Base-by-base conservation (phyloP, 2,113 vertebrate species). In the Theristicus caerulescens region DNA sequence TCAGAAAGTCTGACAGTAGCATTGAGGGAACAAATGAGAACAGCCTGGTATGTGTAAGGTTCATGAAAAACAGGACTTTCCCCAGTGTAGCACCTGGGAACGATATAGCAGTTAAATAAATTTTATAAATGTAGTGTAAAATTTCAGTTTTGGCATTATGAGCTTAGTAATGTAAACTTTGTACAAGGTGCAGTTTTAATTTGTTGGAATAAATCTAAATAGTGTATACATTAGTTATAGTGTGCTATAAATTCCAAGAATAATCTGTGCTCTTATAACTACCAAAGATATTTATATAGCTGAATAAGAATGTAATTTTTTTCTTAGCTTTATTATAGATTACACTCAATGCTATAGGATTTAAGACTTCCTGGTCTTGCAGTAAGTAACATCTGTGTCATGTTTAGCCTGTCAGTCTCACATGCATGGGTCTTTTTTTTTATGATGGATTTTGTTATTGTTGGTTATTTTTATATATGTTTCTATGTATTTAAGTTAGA, bases 341-440 rank as follows among this genome's bases (percentile, higher is more conserved):
- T 25, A 46, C 9, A 49, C 3, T 72, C 19, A 88, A 0, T 62
- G 12, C 5, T 72, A 24, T 14, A 51, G 29, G 8, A 55, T 9
- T 86, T 67, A 4, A 62, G 21, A 22, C 2, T 62, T 91, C 72
- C 47, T 77, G 25, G 19, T 55, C 38, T 66, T 72, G 10, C 16
- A 51, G 21, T 27, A 46, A 32, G 14, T 54, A 62, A 83, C 2
- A 29, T 38, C 17, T 55, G 11, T 2, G 3, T 26, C 0, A 6
- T 44, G 10, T 86, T 82, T 46, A 79, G 21, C 11, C 40, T 80
- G 16, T 55, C 32, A 65, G 14, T 32, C 57, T 83, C 22, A 27
- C 0, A 2, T 40, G 6, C 6, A 62, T 3, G 47, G 6, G 3
- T 49, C 0, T 42, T 72, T 24, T 36, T 44, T 46, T 29, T 57